Evolutionary conservation across 1,140 invertebrate genomes (phyloP).

Genomic region (Globodera rostochiensis): DNA sequence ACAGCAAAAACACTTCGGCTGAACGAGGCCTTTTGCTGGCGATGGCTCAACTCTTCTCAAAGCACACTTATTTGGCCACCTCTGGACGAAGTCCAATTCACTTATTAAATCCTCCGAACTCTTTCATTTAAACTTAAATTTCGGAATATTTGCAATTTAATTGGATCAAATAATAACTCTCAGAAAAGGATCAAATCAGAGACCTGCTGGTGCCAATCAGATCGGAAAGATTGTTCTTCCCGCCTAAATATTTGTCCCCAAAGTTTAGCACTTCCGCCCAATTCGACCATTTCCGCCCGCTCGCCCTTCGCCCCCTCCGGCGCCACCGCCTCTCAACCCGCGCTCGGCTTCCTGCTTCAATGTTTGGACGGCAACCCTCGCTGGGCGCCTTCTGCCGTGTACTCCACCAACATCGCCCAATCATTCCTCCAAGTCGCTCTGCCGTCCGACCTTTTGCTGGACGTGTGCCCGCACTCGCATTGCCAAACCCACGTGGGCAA

Average conservation of each 20-base stretch:
- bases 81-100: conserved; percentile 11
- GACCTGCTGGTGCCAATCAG: too few relatives aligned
- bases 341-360: conserved; percentile 31
- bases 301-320: conserved; percentile 23
- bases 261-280: conserved; percentile 47
- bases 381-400: conserved; percentile 50
- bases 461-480: conserved; percentile 39
- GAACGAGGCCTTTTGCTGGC: conserved; percentile 14
- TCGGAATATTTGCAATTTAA: not conserved
- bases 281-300: conserved; percentile 42
- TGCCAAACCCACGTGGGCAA: conserved; percentile 40
- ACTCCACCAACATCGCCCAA: conserved; percentile 43
- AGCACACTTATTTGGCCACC: conserved; percentile 44
- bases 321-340: conserved; percentile 14
- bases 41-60: conserved; percentile 45
- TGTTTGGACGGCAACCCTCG: conserved; percentile 25
- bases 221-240: too few relatives aligned
- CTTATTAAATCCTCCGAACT: conserved; percentile 14
- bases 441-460: conserved; percentile 36
- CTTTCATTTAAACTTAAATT: not conserved
- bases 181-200: too few relatives aligned
- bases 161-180: not conserved
- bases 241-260: not conserved
- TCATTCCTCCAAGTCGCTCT: conserved; percentile 52
- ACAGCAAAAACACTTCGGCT: not conserved